Evolutionary conservation across 2,113 vertebrate species (phyloP), one percentile per base, ranked within the genome.

Genomic region (Phoenicopterus ruber): DNA sequence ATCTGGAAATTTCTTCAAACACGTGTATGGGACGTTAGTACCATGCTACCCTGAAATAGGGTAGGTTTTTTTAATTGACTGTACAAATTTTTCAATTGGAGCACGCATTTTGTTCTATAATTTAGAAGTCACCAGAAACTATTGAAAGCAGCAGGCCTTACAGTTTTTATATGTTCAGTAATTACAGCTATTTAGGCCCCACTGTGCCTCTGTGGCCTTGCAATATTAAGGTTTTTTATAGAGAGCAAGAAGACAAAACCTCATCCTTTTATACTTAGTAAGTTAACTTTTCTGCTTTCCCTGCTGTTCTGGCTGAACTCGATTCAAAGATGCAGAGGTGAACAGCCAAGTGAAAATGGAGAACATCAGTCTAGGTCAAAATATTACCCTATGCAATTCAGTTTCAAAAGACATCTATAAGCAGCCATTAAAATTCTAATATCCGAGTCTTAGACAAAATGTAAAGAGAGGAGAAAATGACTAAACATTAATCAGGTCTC

Each of bases 401-500:
- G 55, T 72, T 95, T 94, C 87, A 96, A 96, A 96, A 49, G n/a
- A 84, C 54, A 74, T 77, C 54, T 44, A 65, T 90, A 91, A 54
- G 36, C 47, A 78, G 31, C 12, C 29, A 90, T 88, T 93, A 94
- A 96, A 88, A 96, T 81, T 96, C 79, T 94, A 85, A 87, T 59
- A 77, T 89, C 71, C 2, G 0, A 88, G 44, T 29, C n/a, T 89
- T 90, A n/a, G 42, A 88, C 47, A 90, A 93, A 88, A 90, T 90
- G 80, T 96, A 94, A 97, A 96, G 49, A 81, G 31, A 91, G 36
- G 32, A 94, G 22, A 8, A 95, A 94, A 94, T 82, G 86, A 87
- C 40, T 32, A 85, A 82, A 52, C 49, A 80, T 96, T 94, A 93
- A 82, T 92, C 80, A 91, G 57, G 9, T 78, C 25, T 86, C 63